Conservation (phyloP, 1,140 invertebrate species). For the Apocrypta bakeri region DNA sequence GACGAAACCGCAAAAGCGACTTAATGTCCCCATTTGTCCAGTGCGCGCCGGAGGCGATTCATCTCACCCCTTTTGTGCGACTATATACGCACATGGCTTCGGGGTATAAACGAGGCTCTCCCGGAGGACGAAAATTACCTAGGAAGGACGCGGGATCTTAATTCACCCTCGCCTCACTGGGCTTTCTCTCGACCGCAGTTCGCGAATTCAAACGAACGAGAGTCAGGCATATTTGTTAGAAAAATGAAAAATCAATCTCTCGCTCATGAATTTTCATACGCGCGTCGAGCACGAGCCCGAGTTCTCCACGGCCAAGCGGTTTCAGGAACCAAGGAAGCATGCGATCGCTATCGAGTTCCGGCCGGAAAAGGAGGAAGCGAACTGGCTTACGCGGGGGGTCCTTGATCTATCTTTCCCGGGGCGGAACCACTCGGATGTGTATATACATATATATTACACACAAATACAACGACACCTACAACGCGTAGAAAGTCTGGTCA, state of each 20-base stretch:
- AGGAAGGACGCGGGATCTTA: slow-evolving; percentile 45
- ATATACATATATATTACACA: not conserved
- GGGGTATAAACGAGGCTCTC: slow-evolving; percentile 54
- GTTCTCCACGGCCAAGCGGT: not conserved
- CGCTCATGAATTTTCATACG: slow-evolving; percentile 14
- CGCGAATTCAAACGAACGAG: slow-evolving; percentile 51
- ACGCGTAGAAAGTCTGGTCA: not conserved
- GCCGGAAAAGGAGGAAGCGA: slow-evolving; percentile 57
- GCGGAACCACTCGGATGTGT: not conserved
- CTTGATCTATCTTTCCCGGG: slow-evolving; percentile 55
- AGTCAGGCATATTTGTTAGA: no score
- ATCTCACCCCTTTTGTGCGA: slow-evolving; percentile 61
- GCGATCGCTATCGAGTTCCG: slow-evolving; percentile 65
- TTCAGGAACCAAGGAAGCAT: not conserved
- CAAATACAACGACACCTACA: not conserved
- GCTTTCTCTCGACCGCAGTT: not conserved
- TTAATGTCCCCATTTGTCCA: slow-evolving; percentile 64
- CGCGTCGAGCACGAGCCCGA: not conserved
- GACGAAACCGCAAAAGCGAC: slow-evolving; percentile 58
- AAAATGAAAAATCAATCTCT: not conserved
- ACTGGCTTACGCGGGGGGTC: slow-evolving; percentile 38
- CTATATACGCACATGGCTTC: not conserved
- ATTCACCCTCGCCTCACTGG: slow-evolving; percentile 46
- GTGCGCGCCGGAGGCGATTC: slow-evolving; percentile 59
- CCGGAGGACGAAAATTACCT: slow-evolving; percentile 40